Evolutionary conservation across 64 coral and sea anemone species (phyloP), one percentile per base, ranked within the genome.

Genomic region (Montipora sp.): DNA sequence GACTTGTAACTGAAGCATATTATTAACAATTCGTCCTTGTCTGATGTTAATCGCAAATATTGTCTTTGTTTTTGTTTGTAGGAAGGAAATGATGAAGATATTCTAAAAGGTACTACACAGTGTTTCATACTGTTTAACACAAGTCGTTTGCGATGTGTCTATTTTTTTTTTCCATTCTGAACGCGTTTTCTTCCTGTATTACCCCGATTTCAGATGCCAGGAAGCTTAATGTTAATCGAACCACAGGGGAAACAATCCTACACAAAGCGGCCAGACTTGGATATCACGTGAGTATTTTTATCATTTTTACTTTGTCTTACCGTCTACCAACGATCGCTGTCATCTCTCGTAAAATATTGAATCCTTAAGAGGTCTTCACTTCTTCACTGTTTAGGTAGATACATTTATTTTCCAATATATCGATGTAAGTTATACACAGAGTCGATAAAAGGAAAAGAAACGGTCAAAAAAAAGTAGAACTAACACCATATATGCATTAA

Each of bases 201-300:
- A 36, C 36, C 36, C 72, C 11, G 9, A 75, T 51, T 89, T 27
- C 68, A 98, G 93, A 95, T 51, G 74, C 93, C 23, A 92, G 80
- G 75, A 92, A 88, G 50, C 80, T 95, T 8, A 87, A 94, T n/a
- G 98, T 99, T 24, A 99, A 99, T 82, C 92, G 98, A 47, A 99
- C 89, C 59, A 99, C 98, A 5, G 98, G 98, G 23, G 98, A 99
- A 79, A 99, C 98, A 27, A 94, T 99, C 75, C 80, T 99, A 8
- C 98, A 99, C 47, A 99, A 99, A 81, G 98, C 98, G 5, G 94
- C 98, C 8, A 81, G 98, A 74, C 87, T 99, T 27, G 98, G 98
- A 23, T 99, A 99, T 58, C 86, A 99, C 20, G 98, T 99, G 81
- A 92, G 98, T 93, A 22, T 21, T 21, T 36, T 43, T 63, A 3